Evolutionary conservation across 1,140 invertebrate species (phyloP), one percentile per base, ranked within the genome.

Genomic region (Drosophila yakuba): DNA sequence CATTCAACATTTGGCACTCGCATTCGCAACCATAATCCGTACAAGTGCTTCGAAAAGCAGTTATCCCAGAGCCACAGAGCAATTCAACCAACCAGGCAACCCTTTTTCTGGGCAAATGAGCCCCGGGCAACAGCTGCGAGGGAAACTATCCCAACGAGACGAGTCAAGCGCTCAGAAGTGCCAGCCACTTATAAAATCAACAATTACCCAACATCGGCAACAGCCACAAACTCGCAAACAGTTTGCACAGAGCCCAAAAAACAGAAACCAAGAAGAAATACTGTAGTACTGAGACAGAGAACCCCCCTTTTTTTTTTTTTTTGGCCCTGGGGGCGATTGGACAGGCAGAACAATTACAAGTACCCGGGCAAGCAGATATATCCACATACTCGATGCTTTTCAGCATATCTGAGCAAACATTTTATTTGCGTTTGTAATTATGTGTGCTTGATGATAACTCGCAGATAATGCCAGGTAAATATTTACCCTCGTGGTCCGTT

Each of bases 341-440:
- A 41, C 64, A 63, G 62, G 38, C 41, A 80, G 67, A 77, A 80
- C 67, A 84, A 84, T 84, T 68, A 80, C 78, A 84, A 68, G 32
- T 67, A 73, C 74, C 55, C 44, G 14, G 36, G 43, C 44, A 28
- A 50, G 58, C 66, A 47, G 76, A 67, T 47, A 62, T 56, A 72
- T 35, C 51, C 48, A 74, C 57, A 66, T 44, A 47, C 59, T 50
- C 58, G 59, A 51, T 64, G 66, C 51, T 66, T 82, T 89, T 80
- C 83, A 74, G 74, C 79, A 89, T 89, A 86, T 82, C 82, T 80
- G 74, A 64, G 85, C 84, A 89, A 89, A 89, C 82, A 89, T 80
- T 84, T 71, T 80, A 72, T 89, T 89, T 89, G 84, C 61, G 80
- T 80, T 90, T 84, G 85, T 89, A 89, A 89, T 84, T 89, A 89